Conservation (phyloP, 2,113 vertebrate species). For the Okapia johnstoni region DNA sequence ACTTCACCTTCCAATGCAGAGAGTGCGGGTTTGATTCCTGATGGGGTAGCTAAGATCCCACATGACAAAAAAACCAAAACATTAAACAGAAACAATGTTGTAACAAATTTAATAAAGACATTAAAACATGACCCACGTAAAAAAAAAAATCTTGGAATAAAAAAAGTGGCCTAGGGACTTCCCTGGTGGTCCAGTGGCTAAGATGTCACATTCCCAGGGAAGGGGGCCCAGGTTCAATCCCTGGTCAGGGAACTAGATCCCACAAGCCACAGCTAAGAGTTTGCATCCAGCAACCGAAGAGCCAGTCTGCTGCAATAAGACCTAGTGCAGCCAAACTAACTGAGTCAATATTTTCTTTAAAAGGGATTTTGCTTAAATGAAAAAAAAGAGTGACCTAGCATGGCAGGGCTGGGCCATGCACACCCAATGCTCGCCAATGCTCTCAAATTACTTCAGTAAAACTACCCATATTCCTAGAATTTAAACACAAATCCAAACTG, state of each 20-base stretch:
- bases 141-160: background rate
- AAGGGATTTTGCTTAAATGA: background rate
- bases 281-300: background rate
- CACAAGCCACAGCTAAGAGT: background rate
- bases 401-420: background rate
- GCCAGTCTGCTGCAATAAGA: background rate
- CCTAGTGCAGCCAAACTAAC: background rate
- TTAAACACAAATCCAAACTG: conserved; percentile 29
- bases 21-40: background rate
- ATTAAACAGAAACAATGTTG: background rate
- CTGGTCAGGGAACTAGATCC: background rate
- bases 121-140: background rate
- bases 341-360: background rate
- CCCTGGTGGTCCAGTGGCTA: background rate
- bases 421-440: background rate
- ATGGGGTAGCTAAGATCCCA: background rate
- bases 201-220: background rate
- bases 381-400: background rate
- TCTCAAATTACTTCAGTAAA: conserved; percentile 30
- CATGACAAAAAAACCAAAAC: background rate
- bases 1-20: background rate
- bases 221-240: background rate
- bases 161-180: background rate
- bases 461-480: conserved; percentile 7
- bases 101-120: background rate